Percentiles rank a stretch among this genome's conserved stretches.
phyloP scores from a whole-genome alignment of 2,888 invertebrate species.

The Morpho achilles region DNA sequence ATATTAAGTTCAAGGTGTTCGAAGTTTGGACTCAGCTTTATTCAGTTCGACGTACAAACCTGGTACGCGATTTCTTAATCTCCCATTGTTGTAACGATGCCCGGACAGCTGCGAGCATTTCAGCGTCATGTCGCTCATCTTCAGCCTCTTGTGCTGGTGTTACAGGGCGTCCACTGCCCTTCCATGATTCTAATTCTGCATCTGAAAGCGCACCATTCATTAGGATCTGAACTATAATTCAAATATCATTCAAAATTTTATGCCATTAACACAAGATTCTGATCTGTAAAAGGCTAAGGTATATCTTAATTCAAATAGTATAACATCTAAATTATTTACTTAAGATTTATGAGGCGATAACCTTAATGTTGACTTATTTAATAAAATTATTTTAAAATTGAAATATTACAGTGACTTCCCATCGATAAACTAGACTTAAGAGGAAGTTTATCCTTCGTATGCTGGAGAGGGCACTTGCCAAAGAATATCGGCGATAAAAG shows the following conservation, averaged over 20 bases:
- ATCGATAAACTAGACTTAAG: too few relatives aligned
- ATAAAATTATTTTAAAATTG: too few relatives aligned
- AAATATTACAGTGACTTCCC: too few relatives aligned
- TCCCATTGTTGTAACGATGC: slow-evolving; percentile 87
- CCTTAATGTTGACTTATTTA: too few relatives aligned
- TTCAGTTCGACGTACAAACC: slow-evolving; percentile 39
- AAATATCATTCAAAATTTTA: too few relatives aligned
- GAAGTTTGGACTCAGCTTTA: too few relatives aligned
- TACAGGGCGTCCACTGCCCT: slow-evolving; percentile 71
- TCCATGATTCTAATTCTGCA: slow-evolving; percentile 70
- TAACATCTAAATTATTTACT: too few relatives aligned
- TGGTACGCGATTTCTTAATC: slow-evolving; percentile 73
- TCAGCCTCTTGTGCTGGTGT: slow-evolving; percentile 81
- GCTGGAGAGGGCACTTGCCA: background rate
- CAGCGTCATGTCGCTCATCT: slow-evolving; percentile 85
- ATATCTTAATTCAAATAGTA: too few relatives aligned
- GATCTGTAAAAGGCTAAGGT: too few relatives aligned
- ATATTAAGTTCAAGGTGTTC: too few relatives aligned
- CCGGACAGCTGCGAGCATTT: slow-evolving; percentile 85
- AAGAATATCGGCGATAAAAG: background rate
- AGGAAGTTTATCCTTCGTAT: background rate
- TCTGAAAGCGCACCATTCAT: slow-evolving; percentile 37
- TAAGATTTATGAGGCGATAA: too few relatives aligned
- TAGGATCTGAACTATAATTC: background rate
- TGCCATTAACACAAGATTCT: too few relatives aligned